Conservation (phyloP, 2,797 vertebrate genomes). For the Phoxinus dragarum region DNA sequence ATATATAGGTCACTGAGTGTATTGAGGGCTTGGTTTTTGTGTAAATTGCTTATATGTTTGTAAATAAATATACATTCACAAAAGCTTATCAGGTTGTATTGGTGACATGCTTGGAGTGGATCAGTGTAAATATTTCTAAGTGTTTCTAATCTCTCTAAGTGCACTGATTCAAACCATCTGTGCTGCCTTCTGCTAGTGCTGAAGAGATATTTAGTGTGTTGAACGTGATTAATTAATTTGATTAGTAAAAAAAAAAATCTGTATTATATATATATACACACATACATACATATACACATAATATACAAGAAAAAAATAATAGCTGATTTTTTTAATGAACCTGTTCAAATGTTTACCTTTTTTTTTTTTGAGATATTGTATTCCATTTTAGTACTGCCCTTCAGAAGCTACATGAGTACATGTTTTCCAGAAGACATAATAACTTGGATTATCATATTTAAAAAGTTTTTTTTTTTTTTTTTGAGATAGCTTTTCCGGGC, state of each 20-base stretch:
- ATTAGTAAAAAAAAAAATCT: not conserved
- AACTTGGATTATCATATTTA: no score
- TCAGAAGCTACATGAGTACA: not conserved
- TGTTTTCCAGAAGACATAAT: not conserved
- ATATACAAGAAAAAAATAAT: not conserved
- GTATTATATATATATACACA: not conserved
- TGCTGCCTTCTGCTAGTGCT: slow-evolving; percentile 35
- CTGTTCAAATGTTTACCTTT: not conserved
- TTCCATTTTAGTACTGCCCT: not conserved
- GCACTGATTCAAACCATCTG: slow-evolving; percentile 42
- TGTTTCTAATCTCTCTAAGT: slow-evolving; percentile 11
- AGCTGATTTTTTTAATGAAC: not conserved
- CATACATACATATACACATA: not conserved
- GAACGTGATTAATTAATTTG: not conserved
- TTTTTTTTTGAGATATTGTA: not conserved
- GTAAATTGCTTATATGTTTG: not conserved
- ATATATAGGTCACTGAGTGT: not conserved
- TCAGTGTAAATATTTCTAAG: slow-evolving; percentile 42
- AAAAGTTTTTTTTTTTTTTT: not conserved
- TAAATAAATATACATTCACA: not conserved
- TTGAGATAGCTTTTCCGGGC: not conserved
- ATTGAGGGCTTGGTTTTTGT: not conserved
- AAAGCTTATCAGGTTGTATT: slow-evolving; percentile 6
- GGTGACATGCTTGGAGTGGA: not conserved
- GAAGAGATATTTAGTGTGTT: slow-evolving; percentile 5